A percentile compares a stretch with the other conserved stretches of the same genome.
phyloP scores from a whole-genome alignment of 2,113 vertebrate genomes.

The Entosphenus tridentatus region DNA sequence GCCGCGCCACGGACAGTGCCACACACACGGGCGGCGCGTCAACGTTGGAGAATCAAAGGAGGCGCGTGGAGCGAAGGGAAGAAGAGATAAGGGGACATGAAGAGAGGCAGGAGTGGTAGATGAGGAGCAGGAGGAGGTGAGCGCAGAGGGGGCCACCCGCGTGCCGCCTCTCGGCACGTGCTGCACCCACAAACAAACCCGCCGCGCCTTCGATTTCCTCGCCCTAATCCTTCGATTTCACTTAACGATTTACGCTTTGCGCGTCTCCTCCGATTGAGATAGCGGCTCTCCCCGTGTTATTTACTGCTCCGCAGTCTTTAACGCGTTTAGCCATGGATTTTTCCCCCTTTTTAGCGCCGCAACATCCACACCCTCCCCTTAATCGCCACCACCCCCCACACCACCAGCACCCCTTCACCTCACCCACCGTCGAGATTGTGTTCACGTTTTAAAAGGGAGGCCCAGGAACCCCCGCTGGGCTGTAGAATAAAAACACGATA shows the following conservation, averaged over 20 bases:
- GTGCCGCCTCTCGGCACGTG: background rate
- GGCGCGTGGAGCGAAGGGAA: background rate
- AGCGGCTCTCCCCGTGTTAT: background rate
- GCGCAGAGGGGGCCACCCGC: background rate
- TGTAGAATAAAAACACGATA: background rate
- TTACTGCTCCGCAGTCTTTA: conserved; percentile 2
- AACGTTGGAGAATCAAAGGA: background rate
- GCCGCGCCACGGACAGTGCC: background rate
- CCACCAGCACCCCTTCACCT: background rate
- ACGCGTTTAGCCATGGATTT: background rate
- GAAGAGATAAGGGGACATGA: background rate
- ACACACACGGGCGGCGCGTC: background rate
- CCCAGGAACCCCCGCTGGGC: background rate
- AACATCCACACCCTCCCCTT: background rate
- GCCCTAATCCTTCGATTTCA: conserved; percentile 3
- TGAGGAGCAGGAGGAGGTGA: background rate
- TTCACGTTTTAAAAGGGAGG: too few relatives aligned
- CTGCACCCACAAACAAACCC: background rate
- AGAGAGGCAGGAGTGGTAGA: background rate
- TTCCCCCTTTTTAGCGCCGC: background rate
- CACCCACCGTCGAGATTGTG: background rate
- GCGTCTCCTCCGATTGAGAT: background rate
- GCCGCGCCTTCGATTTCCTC: background rate
- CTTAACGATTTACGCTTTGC: background rate
- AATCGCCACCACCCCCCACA: background rate